Conservation (phyloP, 2,888 invertebrate genomes). For the Aplocera efformata region DNA sequence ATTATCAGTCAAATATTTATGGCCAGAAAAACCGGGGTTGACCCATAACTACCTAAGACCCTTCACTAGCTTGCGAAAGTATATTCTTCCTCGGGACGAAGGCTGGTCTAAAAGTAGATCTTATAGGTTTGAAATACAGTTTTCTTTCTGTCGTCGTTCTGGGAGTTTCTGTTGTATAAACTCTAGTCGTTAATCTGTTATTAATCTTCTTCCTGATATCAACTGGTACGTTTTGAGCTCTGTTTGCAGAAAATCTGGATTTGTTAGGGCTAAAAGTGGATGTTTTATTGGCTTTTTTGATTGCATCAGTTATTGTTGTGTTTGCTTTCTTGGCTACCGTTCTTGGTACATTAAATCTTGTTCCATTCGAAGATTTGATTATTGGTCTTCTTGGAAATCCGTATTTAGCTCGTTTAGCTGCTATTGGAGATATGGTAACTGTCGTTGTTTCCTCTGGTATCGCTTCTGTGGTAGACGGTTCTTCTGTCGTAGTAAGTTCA, state of each 20-base stretch:
- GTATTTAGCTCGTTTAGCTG: slow-evolving; percentile 63
- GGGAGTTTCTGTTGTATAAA: slow-evolving; percentile 60
- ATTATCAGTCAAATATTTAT: slow-evolving; percentile 51
- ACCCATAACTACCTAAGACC: slow-evolving; percentile 31
- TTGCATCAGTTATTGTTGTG: slow-evolving; percentile 41
- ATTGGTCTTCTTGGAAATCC: slow-evolving; percentile 64
- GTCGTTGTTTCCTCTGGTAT: slow-evolving; percentile 56
- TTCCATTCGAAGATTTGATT: slow-evolving; percentile 56
- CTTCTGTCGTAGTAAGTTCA: slow-evolving; percentile 36
- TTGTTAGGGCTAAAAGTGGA: slow-evolving; percentile 54
- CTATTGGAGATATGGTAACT: slow-evolving; percentile 48
- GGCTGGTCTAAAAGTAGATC: slow-evolving; percentile 63
- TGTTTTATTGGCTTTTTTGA: slow-evolving; percentile 61
- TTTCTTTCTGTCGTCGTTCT: slow-evolving; percentile 65
- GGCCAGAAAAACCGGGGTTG: slow-evolving; percentile 54
- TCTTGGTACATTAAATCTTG: slow-evolving; percentile 36
- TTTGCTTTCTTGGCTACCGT: slow-evolving; percentile 50
- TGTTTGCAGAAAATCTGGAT: slow-evolving; percentile 55
- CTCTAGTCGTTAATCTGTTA: slow-evolving; percentile 37
- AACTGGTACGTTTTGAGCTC: slow-evolving; percentile 69
- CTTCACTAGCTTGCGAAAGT: slow-evolving; percentile 39
- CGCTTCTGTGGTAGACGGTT: slow-evolving; percentile 45
- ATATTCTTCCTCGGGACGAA: slow-evolving; percentile 65
- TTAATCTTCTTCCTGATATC: slow-evolving; percentile 61
- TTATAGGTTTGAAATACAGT: slow-evolving; percentile 58